Percentiles rank a stretch among this genome's conserved stretches.
phyloP scores from a whole-genome alignment of 2,888 invertebrate species.

The Subacronicta megacephala region DNA sequence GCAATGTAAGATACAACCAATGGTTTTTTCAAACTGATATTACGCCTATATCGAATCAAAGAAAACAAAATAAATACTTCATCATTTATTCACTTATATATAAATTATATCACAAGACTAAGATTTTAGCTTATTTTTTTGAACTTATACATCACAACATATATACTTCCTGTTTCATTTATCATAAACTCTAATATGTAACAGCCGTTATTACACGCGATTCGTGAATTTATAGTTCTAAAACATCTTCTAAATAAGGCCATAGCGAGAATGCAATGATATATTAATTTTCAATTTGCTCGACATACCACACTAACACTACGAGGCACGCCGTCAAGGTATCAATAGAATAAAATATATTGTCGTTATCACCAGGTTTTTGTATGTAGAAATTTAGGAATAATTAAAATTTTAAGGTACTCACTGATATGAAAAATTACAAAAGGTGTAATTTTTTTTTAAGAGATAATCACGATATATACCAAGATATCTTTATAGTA shows the following conservation, averaged over 20 bases:
- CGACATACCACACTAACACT: conserved; percentile 58
- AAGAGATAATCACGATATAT: conserved; percentile 36
- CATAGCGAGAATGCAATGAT: conserved; percentile 73
- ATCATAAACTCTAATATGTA: conserved; percentile 81
- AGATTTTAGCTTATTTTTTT: conserved; percentile 83
- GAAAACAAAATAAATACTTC: conserved; percentile 78
- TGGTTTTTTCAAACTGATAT: too few relatives aligned
- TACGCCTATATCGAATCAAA: conserved; percentile 34
- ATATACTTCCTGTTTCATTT: conserved; percentile 77
- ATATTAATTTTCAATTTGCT: conserved; percentile 66
- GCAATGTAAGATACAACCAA: too few relatives aligned
- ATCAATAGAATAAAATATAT: conserved; percentile 74
- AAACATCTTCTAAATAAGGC: conserved; percentile 82
- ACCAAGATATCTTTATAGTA: conserved; percentile 15
- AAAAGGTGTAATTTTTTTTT: conserved; percentile 53
- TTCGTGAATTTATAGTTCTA: conserved; percentile 66
- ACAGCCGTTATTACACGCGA: conserved; percentile 80
- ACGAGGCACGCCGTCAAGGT: conserved; percentile 75
- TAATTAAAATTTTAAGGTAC: conserved; percentile 71
- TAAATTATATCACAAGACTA: conserved; percentile 90
- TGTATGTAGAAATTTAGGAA: conserved; percentile 57
- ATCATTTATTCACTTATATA: conserved; percentile 88
- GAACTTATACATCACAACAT: conserved; percentile 89
- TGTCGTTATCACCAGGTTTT: conserved; percentile 76
- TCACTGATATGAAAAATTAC: conserved; percentile 76